Evolutionary conservation across 1,140 invertebrate species (phyloP), one percentile per base, ranked within the genome.

Genomic region (Gryon sp.): DNA sequence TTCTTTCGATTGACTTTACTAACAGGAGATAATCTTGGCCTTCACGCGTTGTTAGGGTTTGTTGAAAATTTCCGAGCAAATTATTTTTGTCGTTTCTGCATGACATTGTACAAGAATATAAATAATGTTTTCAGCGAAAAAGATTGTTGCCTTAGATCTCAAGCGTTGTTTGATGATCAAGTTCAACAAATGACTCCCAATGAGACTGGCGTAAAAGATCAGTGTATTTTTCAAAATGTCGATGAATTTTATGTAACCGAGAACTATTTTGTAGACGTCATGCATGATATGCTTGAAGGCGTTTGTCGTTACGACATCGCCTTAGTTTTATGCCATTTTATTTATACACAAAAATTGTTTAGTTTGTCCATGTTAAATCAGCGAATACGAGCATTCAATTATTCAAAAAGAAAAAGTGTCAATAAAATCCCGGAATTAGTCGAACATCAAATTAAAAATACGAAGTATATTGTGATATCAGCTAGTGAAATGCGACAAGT

Each of bases 401-500:
- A 43, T 30, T 14, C 9, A 1, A 41, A 20, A 2, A 48, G 5
- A 14, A n/a, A 0, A 4, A 26, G 20, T 26, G 22, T 43, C 19
- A 57, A 57, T 11, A 57, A 41, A 43, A 24, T 43, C 14, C 15
- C 52, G 7, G 38, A 57, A 43, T 30, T 57, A 40, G 1, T 19
- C 1, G 24, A 57, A 14, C 3, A 8, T 19, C 38, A 57, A 28
- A 8, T 57, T 12, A 36, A 19, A 40, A 63, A 28, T 41, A 41
- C 3, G 8, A 63, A 41, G 32, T 38, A 14, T n/a, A 36, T 63
- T 18, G 30, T 50, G 3, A 30, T 55, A 14, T 26, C 40, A 2
- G 28, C 63, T 14, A 4, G 32, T 20, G 63, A 57, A 48, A 68
- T 68, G 63, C 16, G 12, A 16, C 16, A 55, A 4, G 38, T 68